Evolutionary conservation across 2,888 invertebrate genomes (phyloP).

Genomic region (Erebia epiphron): DNA sequence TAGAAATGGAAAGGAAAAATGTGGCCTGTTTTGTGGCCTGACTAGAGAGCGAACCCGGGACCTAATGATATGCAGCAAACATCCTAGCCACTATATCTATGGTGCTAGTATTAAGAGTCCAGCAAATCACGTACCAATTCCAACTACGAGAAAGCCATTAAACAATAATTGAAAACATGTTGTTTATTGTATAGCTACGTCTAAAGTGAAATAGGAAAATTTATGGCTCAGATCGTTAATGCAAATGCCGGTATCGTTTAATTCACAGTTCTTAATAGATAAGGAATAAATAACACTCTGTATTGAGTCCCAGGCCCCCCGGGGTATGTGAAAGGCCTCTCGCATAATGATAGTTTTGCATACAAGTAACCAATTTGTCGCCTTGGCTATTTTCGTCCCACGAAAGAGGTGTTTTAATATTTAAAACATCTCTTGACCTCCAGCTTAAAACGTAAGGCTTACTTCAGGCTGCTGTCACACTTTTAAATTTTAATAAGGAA

Average conservation of each 20-base stretch:
- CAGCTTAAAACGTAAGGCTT: no score
- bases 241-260: slow-evolving; percentile 31
- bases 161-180: slow-evolving; percentile 12
- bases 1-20: no score
- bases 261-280: slow-evolving; percentile 32
- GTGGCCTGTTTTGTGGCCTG: no score
- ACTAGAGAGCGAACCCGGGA: no score
- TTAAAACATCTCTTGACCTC: no score
- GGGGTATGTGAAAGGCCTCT: slow-evolving; percentile 35
- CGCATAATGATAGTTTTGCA: slow-evolving; percentile 37
- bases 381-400: slow-evolving; percentile 30
- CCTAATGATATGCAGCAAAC: no score
- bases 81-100: no score
- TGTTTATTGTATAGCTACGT: slow-evolving; percentile 1
- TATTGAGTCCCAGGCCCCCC: slow-evolving; percentile 35
- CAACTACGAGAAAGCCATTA: not conserved
- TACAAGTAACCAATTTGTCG: slow-evolving; percentile 26
- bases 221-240: slow-evolving; percentile 23
- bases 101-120: not conserved
- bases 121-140: not conserved
- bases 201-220: slow-evolving; percentile 13
- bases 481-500: no score
- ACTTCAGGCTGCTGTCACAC: no score
- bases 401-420: slow-evolving; percentile 23
- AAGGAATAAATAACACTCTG: slow-evolving; percentile 34